Evolutionary conservation across 2,113 vertebrate genomes (phyloP), one percentile per base, ranked within the genome.

Genomic region (Pluvianellus socialis): DNA sequence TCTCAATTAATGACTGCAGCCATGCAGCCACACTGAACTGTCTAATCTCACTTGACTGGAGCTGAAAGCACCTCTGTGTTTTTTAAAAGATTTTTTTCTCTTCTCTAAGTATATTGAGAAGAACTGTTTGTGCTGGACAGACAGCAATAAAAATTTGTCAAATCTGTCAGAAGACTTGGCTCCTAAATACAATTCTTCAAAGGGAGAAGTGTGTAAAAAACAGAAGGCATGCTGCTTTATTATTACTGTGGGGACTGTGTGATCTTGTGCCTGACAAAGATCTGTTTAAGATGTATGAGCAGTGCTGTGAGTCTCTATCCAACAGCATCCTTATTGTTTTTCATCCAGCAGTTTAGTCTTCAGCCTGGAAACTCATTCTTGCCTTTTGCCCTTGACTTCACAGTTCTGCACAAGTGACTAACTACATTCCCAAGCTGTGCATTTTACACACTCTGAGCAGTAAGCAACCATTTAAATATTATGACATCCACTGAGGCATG

Each of bases 1-100:
- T 97, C 95, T 98, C 96, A 97, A 96, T 98, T 97, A 98, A 97
- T 79, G 85, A 47, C 84, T 90, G 83, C 67, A 97, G 81, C 80
- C 82, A 75, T 91, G 90, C 86, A 96, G 72, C 79, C 3, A 0
- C 82, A 84, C 88, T 94, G 91, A 97, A 86, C 85, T 93, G 94
- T 94, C 94, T 95, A 96, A 93, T 85, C 94, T 90, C 73, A 91
- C 80, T 93, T 83, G 85, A 87, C 47, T 28, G 47, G 47, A 88
- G 49, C 47, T 74, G 72, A 91, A 83, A 86, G 76, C 58, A 85
- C 73, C 74, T 32, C 79, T 56, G 74, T 80, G 77, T 56, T 94
- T 91, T 90, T 49, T 10, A 40, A 94, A 76, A 79, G 59, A 44
- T 53, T 88, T 91, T 96, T 82, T 86, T 10, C 63, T 91, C 30